These are phyloP conservation scores for Siphonodentalium dalli DNA, from an alignment of 2,888 invertebrate species.

Conservation along the genomic window DNA sequence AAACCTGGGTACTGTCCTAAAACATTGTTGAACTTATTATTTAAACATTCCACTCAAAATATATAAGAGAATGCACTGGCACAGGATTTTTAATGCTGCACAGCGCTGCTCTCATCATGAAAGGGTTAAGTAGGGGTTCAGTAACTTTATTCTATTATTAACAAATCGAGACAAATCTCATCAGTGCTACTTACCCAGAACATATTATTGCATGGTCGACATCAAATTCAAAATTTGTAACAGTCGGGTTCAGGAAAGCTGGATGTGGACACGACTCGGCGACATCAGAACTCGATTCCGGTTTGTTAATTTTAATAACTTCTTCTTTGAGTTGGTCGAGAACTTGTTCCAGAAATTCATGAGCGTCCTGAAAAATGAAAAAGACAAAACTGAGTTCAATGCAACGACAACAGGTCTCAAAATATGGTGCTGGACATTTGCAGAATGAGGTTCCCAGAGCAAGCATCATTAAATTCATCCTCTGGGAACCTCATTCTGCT, in stretches of 20 bases:
- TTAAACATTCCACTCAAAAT: no score
- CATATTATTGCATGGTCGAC: conserved; percentile 54
- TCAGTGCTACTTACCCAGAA: conserved; percentile 37
- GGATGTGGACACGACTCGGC: conserved; percentile 17
- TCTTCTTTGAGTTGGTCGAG: conserved; percentile 63
- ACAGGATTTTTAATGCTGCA: no score
- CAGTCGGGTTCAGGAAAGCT: conserved; percentile 46
- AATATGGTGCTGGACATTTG: no score
- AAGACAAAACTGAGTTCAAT: no score
- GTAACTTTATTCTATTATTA: not conserved
- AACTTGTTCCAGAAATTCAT: conserved; percentile 61
- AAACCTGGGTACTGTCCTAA: no score
- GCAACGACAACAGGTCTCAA: no score
- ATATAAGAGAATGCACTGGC: no score
- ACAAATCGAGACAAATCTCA: not conserved
- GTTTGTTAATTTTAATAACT: conserved; percentile 42
- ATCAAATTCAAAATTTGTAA: conserved; percentile 60
- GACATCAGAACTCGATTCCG: conserved; percentile 38
- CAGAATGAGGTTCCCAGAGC: no score
- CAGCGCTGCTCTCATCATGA: no score
- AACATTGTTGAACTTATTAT: no score
- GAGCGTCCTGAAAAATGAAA: conserved; percentile 56
- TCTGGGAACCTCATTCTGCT: no score
- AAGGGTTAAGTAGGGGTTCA: not conserved
- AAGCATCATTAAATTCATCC: no score